These are phyloP conservation scores for Harpagoxenus sublaevis DNA, from an alignment of 2,888 invertebrate species.

Conservation along the genomic window DNA sequence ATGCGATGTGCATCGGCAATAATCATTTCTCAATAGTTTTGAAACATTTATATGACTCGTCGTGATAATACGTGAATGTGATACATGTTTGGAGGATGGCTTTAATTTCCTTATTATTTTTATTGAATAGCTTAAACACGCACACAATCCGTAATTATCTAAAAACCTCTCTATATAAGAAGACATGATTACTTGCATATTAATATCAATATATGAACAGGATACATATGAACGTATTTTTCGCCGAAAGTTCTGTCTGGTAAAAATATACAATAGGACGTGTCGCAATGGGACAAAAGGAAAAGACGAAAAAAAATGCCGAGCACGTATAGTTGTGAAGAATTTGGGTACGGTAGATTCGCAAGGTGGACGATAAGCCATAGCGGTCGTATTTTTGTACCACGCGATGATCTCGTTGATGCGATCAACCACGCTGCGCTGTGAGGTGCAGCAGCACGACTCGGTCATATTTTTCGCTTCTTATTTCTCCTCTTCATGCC, in stretches of 20 bases:
- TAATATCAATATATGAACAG: slow-evolving; percentile 70
- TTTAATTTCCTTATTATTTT: background rate
- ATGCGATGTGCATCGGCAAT: background rate
- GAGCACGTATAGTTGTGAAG: slow-evolving; percentile 61
- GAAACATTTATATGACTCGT: background rate
- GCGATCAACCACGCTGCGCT: slow-evolving; percentile 76
- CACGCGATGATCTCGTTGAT: slow-evolving; percentile 80
- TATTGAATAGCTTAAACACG: background rate
- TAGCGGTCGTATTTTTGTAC: slow-evolving; percentile 73
- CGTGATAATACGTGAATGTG: background rate
- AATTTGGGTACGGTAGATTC: slow-evolving; percentile 54
- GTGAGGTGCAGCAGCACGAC: slow-evolving; percentile 62
- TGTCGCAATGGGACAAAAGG: slow-evolving; percentile 62
- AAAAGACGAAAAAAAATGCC: slow-evolving; percentile 61
- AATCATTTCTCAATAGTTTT: background rate
- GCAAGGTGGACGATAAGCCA: slow-evolving; percentile 65
- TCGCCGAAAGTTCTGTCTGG: slow-evolving; percentile 7
- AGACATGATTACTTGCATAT: slow-evolving; percentile 32
- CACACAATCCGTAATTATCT: background rate
- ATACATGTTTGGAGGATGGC: background rate
- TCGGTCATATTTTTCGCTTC: slow-evolving; percentile 55
- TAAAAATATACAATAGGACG: slow-evolving; percentile 56
- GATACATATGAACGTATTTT: slow-evolving; percentile 46
- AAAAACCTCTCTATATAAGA: background rate
- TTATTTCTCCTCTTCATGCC: slow-evolving; percentile 56